Evolutionary conservation across 2,113 vertebrate species (phyloP).

Genomic region (Rousettus leschenaultii): DNA sequence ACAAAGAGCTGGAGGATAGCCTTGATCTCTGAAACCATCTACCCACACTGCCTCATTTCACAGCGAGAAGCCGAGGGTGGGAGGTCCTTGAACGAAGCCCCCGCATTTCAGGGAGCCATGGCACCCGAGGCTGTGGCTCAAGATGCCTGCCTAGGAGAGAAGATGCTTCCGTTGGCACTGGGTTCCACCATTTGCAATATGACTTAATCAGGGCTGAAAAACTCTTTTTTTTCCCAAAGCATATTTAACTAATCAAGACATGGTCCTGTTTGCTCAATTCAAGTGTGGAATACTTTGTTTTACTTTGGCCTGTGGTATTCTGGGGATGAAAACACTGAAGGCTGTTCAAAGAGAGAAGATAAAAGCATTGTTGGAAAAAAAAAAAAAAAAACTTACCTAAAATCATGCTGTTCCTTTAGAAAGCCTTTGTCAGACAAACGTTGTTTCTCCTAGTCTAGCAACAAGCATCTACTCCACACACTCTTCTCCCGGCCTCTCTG

Average conservation of each 20-base stretch:
- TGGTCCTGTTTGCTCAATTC: not conserved
- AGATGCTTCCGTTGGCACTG: not conserved
- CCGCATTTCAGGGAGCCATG: rapidly evolving
- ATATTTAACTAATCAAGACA: not conserved
- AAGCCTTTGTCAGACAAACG: not conserved
- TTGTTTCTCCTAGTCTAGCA: not conserved
- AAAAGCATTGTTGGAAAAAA: not conserved
- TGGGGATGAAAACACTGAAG: not conserved
- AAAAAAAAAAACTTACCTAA: not conserved
- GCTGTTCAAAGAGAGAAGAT: not conserved
- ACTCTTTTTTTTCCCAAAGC: not conserved
- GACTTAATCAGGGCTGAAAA: not conserved
- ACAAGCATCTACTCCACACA: not conserved
- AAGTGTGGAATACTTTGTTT: not conserved
- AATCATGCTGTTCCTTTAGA: not conserved
- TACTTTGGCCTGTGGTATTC: not conserved
- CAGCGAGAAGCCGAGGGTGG: not conserved
- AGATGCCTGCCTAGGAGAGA: not conserved
- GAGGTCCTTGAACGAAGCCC: not conserved
- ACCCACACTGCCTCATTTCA: not conserved
- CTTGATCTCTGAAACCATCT: not conserved
- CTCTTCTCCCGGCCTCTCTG: not conserved
- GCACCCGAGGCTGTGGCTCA: not conserved
- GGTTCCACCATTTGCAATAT: not conserved
- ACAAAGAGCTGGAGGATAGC: not conserved